A percentile compares a stretch with the other conserved stretches of the same genome.
Conservation (phyloP, 30 jellyfish, hydroid and myxozoan genomes). For the Mastigias papua region DNA sequence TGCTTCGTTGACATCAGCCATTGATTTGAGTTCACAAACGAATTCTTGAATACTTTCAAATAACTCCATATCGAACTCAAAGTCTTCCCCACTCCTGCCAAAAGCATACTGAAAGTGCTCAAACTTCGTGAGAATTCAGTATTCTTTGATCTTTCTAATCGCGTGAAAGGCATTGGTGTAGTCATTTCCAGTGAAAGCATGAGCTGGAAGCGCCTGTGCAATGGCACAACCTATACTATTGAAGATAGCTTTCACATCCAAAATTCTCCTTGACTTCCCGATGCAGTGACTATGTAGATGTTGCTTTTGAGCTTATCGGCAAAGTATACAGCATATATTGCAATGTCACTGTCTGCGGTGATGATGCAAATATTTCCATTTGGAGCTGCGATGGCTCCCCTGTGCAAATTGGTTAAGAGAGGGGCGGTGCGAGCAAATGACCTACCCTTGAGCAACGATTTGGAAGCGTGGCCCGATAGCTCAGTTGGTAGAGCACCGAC, state of each 20-base stretch:
- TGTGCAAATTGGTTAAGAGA: too few relatives aligned
- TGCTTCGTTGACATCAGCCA: slow-evolving; percentile 50
- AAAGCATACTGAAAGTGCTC: slow-evolving; percentile 36
- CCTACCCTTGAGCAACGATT: too few relatives aligned
- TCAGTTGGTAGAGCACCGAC: too few relatives aligned
- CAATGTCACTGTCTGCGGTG: slow-evolving; percentile 73
- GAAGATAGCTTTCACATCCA: slow-evolving; percentile 33
- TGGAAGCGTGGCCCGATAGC: too few relatives aligned
- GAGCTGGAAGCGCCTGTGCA: slow-evolving; percentile 60
- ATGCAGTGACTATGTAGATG: slow-evolving; percentile 32
- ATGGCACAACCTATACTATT: slow-evolving; percentile 26
- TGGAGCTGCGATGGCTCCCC: too few relatives aligned
- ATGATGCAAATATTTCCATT: slow-evolving; percentile 50
- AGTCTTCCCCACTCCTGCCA: slow-evolving; percentile 11
- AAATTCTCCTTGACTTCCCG: slow-evolving; percentile 9
- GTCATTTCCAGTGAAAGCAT: slow-evolving; percentile 71
- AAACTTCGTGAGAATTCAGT: slow-evolving; percentile 5
- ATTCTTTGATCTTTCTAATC: slow-evolving; percentile 42
- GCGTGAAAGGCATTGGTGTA: slow-evolving; percentile 63
- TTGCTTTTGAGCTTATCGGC: neutral
- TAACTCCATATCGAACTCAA: slow-evolving; percentile 41
- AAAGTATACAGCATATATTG: slow-evolving; percentile 51
- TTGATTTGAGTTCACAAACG: slow-evolving; percentile 3
- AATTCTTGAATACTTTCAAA: slow-evolving; percentile 26
- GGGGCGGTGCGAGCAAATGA: too few relatives aligned